Evolutionary conservation across 1,140 invertebrate species (phyloP).

Genomic region (Drosophila arizonae): DNA sequence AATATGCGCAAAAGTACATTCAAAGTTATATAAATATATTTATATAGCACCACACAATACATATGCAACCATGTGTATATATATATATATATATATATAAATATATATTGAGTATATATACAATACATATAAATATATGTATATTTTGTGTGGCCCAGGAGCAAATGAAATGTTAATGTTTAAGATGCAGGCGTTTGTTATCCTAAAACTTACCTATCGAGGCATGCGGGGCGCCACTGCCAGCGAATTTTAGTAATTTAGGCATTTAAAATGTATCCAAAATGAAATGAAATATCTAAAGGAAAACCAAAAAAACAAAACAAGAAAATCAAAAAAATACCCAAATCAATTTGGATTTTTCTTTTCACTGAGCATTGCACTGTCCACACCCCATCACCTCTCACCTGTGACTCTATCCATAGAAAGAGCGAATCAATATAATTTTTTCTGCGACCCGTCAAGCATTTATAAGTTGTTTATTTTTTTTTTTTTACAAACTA

Average conservation of each 20-base stretch:
- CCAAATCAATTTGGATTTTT: slow-evolving; percentile 8
- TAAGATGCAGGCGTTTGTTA: slow-evolving; percentile 50
- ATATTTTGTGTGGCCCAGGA: slow-evolving; percentile 45
- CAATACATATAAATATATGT: slow-evolving; percentile 4
- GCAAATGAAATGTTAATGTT: slow-evolving; percentile 53
- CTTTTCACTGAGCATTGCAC: slow-evolving; percentile 37
- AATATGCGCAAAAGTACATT: slow-evolving; percentile 37
- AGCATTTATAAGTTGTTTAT: slow-evolving; percentile 64
- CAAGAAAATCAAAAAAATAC: slow-evolving; percentile 13
- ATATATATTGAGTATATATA: slow-evolving; percentile 17
- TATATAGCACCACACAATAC: slow-evolving; percentile 26
- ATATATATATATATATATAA: too few relatives aligned
- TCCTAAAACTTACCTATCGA: slow-evolving; percentile 59
- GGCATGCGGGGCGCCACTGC: slow-evolving; percentile 62
- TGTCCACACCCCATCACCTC: slow-evolving; percentile 20
- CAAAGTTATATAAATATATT: slow-evolving; percentile 33
- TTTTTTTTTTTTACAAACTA: slow-evolving; percentile 32
- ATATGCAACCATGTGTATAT: slow-evolving; percentile 9
- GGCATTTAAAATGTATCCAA: slow-evolving; percentile 60
- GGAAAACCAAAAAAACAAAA: slow-evolving; percentile 20
- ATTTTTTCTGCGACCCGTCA: slow-evolving; percentile 36
- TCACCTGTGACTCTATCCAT: neutral
- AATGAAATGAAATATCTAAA: slow-evolving; percentile 46
- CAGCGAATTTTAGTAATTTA: slow-evolving; percentile 75
- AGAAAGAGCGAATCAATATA: slow-evolving; percentile 14